Evolutionary conservation across 2,888 invertebrate species (phyloP).

Genomic region (Priocnemis perturbator): DNA sequence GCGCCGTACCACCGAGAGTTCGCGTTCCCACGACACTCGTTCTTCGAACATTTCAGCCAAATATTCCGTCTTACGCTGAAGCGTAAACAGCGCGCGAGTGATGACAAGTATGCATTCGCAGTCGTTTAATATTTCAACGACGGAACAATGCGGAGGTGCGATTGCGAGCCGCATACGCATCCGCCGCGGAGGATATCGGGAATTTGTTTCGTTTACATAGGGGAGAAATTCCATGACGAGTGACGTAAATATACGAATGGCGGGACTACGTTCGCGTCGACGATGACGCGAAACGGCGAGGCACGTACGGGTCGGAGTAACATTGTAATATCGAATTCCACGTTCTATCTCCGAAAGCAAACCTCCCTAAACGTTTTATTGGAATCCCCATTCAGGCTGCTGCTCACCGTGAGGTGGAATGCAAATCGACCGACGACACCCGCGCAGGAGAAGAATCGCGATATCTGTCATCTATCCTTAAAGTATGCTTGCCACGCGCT

Average conservation of each 20-base stretch:
- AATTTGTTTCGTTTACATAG: not conserved
- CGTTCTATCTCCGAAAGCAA: constrained; percentile 49
- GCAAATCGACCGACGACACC: constrained; percentile 57
- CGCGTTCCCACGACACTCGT: no score
- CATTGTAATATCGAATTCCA: constrained; percentile 70
- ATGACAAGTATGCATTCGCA: no score
- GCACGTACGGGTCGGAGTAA: constrained; percentile 65
- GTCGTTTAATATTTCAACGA: no score
- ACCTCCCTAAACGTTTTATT: constrained; percentile 61
- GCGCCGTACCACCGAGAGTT: no score
- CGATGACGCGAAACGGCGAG: constrained; percentile 38
- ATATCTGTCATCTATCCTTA: not conserved
- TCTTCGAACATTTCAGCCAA: no score
- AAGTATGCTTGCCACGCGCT: no score
- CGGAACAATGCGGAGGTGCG: no score
- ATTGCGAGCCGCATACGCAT: no score
- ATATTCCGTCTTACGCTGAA: no score
- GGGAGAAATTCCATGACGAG: constrained; percentile 7
- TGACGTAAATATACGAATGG: constrained; percentile 18
- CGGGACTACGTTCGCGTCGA: constrained; percentile 24
- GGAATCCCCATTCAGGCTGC: constrained; percentile 58
- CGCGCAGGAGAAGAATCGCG: constrained; percentile 5
- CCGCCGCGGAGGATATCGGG: no score
- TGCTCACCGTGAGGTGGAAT: constrained; percentile 54
- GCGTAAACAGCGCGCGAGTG: no score